These are phyloP conservation scores for Pedetes capensis DNA, from an alignment of 2,113 vertebrate genomes.

Conservation along the genomic window DNA sequence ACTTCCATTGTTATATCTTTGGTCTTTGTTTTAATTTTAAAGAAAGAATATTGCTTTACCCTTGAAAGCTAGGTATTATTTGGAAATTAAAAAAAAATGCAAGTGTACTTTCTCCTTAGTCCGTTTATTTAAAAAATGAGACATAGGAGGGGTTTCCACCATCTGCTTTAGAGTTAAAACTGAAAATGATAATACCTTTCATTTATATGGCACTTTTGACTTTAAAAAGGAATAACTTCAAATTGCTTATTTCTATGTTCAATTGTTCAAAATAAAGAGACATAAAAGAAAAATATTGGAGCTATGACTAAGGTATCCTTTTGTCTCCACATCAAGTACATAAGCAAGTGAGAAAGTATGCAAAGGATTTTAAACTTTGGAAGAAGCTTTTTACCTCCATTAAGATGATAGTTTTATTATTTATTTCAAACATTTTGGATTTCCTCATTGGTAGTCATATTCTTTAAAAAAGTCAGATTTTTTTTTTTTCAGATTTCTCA, in stretches of 20 bases:
- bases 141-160: neutral
- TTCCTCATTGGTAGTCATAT: neutral
- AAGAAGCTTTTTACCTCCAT: neutral
- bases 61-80: neutral
- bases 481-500: no score
- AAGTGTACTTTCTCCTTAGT: neutral
- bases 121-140: neutral
- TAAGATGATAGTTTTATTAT: neutral
- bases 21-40: neutral
- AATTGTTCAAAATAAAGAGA: neutral
- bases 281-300: neutral
- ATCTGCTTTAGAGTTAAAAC: neutral
- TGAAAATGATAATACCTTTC: neutral
- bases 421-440: neutral
- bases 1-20: neutral
- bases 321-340: neutral
- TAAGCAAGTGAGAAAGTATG: neutral
- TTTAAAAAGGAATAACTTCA: neutral
- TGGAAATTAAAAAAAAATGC: neutral
- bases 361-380: neutral
- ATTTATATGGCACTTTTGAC: neutral
- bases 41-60: neutral
- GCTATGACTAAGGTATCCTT: neutral
- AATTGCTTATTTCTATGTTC: slow-evolving; percentile 13
- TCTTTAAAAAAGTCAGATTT: neutral